Conservation (phyloP, 2,797 vertebrate genomes). For the Salmo trutta region DNA sequence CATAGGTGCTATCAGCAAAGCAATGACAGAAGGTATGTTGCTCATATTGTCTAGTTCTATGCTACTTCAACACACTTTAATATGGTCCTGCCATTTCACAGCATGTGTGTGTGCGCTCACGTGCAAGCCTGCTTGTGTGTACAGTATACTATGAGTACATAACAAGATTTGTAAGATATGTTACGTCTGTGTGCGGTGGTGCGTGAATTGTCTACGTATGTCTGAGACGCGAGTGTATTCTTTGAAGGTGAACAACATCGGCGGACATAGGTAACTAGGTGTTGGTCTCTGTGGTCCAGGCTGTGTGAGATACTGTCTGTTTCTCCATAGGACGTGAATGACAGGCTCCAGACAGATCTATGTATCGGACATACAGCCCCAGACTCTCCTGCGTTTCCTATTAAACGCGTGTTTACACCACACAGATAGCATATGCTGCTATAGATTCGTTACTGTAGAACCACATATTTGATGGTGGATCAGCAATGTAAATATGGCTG, state of each 20-base stretch:
- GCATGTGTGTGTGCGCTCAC: background rate
- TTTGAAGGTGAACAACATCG: background rate
- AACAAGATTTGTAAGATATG: background rate
- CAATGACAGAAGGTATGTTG: slow-evolving; percentile 47
- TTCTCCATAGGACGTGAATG: background rate
- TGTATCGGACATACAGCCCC: background rate
- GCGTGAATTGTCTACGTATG: background rate
- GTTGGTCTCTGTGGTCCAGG: background rate
- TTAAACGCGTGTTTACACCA: too few species aligned
- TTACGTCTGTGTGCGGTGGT: background rate
- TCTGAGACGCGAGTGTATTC: background rate
- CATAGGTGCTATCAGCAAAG: slow-evolving; percentile 32
- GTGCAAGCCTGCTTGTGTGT: background rate
- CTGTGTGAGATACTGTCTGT: background rate
- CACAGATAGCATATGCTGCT: background rate
- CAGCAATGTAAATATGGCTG: background rate
- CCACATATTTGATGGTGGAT: background rate
- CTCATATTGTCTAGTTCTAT: background rate
- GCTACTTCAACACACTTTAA: background rate
- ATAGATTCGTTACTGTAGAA: too few species aligned
- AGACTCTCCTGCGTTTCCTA: background rate
- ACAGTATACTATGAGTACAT: too few species aligned
- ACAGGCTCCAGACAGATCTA: background rate
- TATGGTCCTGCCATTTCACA: background rate
- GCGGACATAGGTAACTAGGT: background rate